Conservation (phyloP, 2,797 vertebrate genomes). For the Lacerta bilineata region DNA sequence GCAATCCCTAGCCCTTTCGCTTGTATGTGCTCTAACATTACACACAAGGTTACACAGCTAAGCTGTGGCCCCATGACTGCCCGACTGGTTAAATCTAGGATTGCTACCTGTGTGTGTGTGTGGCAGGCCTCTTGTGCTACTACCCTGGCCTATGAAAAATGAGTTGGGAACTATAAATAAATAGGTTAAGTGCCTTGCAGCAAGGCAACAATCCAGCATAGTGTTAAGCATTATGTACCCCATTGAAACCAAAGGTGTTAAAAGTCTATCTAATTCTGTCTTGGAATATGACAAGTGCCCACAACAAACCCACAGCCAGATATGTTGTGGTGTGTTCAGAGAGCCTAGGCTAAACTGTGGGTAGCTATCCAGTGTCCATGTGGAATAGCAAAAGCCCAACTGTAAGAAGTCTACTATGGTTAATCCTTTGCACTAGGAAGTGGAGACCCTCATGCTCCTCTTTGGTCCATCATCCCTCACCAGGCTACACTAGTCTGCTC, state of each 20-base stretch:
- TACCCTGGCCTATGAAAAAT: no score
- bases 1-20: slow-evolving; percentile 43
- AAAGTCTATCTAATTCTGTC: background rate
- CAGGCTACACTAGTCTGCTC: no score
- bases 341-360: background rate
- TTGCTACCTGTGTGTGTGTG: background rate
- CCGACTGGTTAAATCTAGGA: background rate
- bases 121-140: background rate
- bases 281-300: background rate
- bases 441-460: no score
- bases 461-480: no score
- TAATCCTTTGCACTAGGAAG: background rate
- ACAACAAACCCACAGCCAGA: background rate
- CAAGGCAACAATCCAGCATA: background rate
- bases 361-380: background rate
- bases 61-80: background rate
- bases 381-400: background rate
- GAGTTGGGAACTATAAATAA: background rate
- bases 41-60: no score
- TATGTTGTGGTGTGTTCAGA: background rate
- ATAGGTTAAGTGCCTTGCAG: background rate
- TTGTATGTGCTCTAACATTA: slow-evolving; percentile 15
- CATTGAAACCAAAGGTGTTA: background rate
- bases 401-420: background rate
- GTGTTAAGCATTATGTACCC: background rate